A percentile compares a stretch with the other conserved stretches of the same genome.
phyloP scores from a whole-genome alignment of 2,797 vertebrate genomes.

The Sandelia bainsii region DNA sequence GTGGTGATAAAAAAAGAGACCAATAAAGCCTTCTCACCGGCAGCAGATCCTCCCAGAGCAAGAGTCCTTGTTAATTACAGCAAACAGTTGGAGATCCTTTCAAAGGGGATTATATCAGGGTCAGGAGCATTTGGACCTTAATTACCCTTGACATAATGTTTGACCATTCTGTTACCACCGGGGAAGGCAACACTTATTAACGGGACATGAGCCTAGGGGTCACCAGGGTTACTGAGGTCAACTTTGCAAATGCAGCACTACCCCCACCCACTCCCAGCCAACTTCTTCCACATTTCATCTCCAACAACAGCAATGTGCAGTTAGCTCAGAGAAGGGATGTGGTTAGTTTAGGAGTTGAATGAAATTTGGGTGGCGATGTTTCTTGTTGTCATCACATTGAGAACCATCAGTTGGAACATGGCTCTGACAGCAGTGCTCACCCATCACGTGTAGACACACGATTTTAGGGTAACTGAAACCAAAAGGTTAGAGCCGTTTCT shows the following conservation, averaged over 20 bases:
- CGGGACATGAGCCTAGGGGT: conserved; percentile 79
- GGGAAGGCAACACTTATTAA: conserved; percentile 85
- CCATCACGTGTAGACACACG: conserved; percentile 40
- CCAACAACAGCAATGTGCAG: conserved; percentile 39
- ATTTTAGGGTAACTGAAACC: conserved; percentile 42
- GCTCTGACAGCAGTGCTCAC: conserved; percentile 31
- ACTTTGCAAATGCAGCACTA: conserved; percentile 67
- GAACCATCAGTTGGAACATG: conserved; percentile 17
- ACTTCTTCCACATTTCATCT: conserved; percentile 35
- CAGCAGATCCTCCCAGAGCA: conserved; percentile 71
- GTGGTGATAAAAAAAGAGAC: conserved; percentile 75
- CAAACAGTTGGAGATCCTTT: conserved; percentile 88
- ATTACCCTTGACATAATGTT: conserved; percentile 90
- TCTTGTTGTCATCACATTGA: conserved; percentile 14
- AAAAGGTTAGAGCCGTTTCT: conserved; percentile 46
- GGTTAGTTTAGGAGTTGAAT: conserved; percentile 30
- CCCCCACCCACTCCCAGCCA: conserved; percentile 45
- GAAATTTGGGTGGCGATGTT: conserved; percentile 2
- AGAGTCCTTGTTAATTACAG: conserved; percentile 82
- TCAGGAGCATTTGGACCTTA: conserved; percentile 88
- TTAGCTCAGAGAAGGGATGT: conserved; percentile 23
- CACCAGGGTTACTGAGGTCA: conserved; percentile 81
- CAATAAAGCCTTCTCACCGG: conserved; percentile 79
- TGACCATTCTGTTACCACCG: conserved; percentile 87
- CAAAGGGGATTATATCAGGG: conserved; percentile 89